These are phyloP conservation scores for Amphipoea lucens DNA, from an alignment of 2,888 invertebrate species.

Conservation along the genomic window DNA sequence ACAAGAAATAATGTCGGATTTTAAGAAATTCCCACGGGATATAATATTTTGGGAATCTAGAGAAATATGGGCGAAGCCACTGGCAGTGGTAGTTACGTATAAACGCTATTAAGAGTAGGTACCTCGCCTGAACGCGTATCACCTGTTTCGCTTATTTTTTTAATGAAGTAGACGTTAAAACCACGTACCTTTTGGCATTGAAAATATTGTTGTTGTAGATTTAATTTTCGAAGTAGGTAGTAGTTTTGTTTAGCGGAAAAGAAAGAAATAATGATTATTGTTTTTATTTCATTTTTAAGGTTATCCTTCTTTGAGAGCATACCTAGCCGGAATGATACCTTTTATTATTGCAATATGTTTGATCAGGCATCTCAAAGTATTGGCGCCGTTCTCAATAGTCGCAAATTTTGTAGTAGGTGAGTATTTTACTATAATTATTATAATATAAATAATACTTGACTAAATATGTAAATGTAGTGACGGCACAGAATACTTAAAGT, in stretches of 20 bases:
- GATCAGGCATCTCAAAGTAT: slow-evolving; percentile 78
- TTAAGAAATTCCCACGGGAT: not conserved
- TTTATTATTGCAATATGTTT: slow-evolving; percentile 77
- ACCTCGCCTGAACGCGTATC: not conserved
- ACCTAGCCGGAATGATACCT: slow-evolving; percentile 73
- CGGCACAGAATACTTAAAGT: too few relatives aligned
- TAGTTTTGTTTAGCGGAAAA: not conserved
- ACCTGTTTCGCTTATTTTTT: not conserved
- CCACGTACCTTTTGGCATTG: not conserved
- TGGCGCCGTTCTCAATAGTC: slow-evolving; percentile 80
- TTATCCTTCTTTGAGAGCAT: slow-evolving; percentile 73
- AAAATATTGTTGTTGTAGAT: not conserved
- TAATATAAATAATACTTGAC: too few relatives aligned
- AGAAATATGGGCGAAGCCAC: not conserved
- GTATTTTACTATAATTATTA: slow-evolving; percentile 4
- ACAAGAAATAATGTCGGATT: not conserved
- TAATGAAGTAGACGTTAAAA: not conserved
- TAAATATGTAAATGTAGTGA: too few relatives aligned
- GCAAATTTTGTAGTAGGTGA: slow-evolving; percentile 78
- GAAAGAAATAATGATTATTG: not conserved
- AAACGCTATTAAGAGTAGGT: not conserved
- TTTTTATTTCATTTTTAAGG: slow-evolving; percentile 68
- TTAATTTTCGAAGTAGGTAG: not conserved
- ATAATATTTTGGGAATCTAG: too few relatives aligned
- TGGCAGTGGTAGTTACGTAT: not conserved